Evolutionary conservation across 2,113 vertebrate species (phyloP).

Genomic region (Triplophysa siluroides): DNA sequence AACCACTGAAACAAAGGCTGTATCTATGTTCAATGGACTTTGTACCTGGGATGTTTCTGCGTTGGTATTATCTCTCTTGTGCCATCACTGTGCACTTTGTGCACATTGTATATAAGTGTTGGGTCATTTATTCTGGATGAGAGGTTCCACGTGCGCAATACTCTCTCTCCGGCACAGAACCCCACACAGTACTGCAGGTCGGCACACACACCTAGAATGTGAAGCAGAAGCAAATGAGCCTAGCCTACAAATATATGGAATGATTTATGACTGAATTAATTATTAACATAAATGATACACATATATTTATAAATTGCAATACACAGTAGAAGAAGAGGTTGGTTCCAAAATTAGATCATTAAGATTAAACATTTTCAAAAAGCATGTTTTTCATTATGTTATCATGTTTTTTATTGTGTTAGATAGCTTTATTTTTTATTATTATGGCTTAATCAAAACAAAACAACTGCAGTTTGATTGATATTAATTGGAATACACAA

Average conservation of each 20-base stretch:
- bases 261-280: background rate
- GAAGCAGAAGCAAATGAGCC: background rate
- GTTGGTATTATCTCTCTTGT: slow-evolving; percentile 62
- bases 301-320: background rate
- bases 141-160: slow-evolving; percentile 66
- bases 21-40: background rate
- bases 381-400: too few species aligned
- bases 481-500: too few species aligned
- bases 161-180: slow-evolving; percentile 63
- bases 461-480: too few species aligned
- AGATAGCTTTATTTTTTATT: too few species aligned
- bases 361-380: too few species aligned
- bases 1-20: background rate
- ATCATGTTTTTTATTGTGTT: too few species aligned
- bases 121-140: slow-evolving; percentile 65
- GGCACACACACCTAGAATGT: slow-evolving; percentile 59
- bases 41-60: slow-evolving; percentile 59
- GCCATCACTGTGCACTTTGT: slow-evolving; percentile 62
- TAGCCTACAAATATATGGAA: background rate
- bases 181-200: slow-evolving; percentile 65
- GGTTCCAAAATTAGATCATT: too few species aligned
- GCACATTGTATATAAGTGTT: slow-evolving; percentile 65
- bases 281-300: background rate
- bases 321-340: too few species aligned
- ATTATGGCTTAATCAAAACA: too few species aligned